Evolutionary conservation across 2,113 vertebrate species (phyloP).

Genomic region (Salvator merianae): DNA sequence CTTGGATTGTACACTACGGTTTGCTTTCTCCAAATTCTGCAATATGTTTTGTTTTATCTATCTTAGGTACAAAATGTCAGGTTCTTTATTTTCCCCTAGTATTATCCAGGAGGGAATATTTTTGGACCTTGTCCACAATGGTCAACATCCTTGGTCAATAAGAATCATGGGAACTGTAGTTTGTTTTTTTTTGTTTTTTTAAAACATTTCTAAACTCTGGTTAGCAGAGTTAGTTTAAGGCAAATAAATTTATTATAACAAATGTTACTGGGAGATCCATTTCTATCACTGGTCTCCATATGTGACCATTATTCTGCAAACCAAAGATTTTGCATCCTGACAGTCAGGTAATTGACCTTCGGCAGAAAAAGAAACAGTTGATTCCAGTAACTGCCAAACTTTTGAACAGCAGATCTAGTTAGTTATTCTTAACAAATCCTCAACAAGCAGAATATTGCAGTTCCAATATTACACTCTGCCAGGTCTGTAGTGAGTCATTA

Average conservation of each 20-base stretch:
- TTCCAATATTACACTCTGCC: constrained; percentile 7
- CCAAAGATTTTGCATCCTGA: neutral
- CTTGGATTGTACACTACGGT: neutral
- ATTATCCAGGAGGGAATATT: no score
- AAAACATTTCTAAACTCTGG: no score
- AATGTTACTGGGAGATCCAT: neutral
- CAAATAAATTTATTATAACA: no score
- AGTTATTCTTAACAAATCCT: constrained; percentile 11
- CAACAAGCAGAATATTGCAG: constrained; percentile 3
- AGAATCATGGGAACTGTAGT: no score
- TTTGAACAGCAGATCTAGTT: constrained; percentile 6
- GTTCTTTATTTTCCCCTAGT: no score
- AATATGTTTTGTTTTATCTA: neutral
- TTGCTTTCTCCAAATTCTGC: neutral
- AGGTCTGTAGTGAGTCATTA: neutral
- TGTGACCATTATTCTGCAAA: constrained; percentile 1
- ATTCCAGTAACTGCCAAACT: neutral
- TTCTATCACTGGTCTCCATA: neutral
- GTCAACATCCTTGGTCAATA: no score
- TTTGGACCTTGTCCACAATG: no score
- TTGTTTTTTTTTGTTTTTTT: no score
- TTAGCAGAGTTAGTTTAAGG: no score
- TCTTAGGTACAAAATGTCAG: neutral
- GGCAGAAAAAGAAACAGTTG: constrained; percentile 14
- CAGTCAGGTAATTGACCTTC: neutral